phyloP scores from a whole-genome alignment of 1,140 invertebrate genomes.

The Plodia interpunctella region DNA sequence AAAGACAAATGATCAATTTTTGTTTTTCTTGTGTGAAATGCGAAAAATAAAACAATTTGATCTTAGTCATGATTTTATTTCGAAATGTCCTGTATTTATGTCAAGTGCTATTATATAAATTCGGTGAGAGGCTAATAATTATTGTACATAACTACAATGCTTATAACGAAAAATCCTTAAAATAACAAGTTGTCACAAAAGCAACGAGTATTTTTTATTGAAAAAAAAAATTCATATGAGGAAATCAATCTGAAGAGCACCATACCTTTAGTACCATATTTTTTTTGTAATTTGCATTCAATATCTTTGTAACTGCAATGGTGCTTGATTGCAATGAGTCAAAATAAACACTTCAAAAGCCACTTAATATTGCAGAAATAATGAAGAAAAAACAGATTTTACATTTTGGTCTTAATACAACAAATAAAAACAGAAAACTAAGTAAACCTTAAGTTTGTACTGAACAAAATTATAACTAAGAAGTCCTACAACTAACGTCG shows the following conservation, averaged over 20 bases:
- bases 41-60: constrained; percentile 8
- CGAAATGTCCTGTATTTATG: constrained; percentile 26
- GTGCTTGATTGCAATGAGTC: neutral
- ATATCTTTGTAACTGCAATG: neutral
- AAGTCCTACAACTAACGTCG: neutral
- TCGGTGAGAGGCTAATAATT: constrained; percentile 58
- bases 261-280: constrained; percentile 21
- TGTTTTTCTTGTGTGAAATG: neutral
- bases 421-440: neutral
- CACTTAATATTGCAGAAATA: neutral
- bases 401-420: neutral
- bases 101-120: constrained; percentile 59
- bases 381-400: neutral
- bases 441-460: constrained; percentile 6
- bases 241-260: constrained; percentile 15
- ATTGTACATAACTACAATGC: constrained; percentile 14
- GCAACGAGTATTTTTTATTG: neutral
- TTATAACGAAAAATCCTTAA: constrained; percentile 1
- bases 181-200: neutral
- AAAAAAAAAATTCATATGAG: neutral
- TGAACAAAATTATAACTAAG: constrained; percentile 13
- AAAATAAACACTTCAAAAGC: neutral
- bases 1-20: neutral
- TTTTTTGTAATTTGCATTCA: constrained; percentile 5
- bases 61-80: constrained; percentile 13